phyloP scores from a whole-genome alignment of 1,140 invertebrate species.

The Planococcus citri region DNA sequence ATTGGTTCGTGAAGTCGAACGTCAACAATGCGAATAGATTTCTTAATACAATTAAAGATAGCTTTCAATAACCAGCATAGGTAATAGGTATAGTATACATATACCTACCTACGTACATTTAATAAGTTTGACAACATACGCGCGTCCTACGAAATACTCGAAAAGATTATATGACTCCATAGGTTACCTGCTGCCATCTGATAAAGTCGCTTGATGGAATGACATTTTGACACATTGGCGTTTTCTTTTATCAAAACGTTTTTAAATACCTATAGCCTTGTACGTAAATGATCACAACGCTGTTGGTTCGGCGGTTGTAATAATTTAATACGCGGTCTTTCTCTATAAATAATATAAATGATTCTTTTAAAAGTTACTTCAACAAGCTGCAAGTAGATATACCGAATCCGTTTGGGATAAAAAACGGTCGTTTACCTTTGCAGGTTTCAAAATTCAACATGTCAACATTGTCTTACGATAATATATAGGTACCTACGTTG shows the following conservation, averaged over 20 bases:
- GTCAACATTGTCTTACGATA: too few species aligned
- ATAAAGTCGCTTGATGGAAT: not conserved
- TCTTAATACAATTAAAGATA: not conserved
- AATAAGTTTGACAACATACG: not conserved
- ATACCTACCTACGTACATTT: not conserved
- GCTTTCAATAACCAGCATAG: not conserved
- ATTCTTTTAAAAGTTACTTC: not conserved
- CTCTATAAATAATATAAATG: not conserved
- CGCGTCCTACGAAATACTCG: not conserved
- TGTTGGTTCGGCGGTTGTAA: not conserved
- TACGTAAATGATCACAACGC: slow-evolving; percentile 11
- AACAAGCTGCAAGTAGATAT: too few species aligned
- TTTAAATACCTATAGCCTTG: slow-evolving; percentile 7
- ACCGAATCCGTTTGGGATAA: too few species aligned
- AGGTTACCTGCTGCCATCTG: slow-evolving; percentile 14
- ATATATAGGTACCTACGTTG: too few species aligned
- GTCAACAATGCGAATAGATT: not conserved
- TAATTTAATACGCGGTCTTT: not conserved
- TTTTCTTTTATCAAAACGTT: slow-evolving; percentile 5
- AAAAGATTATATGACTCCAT: slow-evolving; percentile 8
- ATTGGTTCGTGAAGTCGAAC: not conserved
- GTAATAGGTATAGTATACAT: too few species aligned
- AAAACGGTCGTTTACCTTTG: too few species aligned
- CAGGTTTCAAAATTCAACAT: too few species aligned
- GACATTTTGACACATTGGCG: slow-evolving; percentile 15